Evolutionary conservation across 2,113 vertebrate genomes (phyloP).

Genomic region (Macrotus californicus): DNA sequence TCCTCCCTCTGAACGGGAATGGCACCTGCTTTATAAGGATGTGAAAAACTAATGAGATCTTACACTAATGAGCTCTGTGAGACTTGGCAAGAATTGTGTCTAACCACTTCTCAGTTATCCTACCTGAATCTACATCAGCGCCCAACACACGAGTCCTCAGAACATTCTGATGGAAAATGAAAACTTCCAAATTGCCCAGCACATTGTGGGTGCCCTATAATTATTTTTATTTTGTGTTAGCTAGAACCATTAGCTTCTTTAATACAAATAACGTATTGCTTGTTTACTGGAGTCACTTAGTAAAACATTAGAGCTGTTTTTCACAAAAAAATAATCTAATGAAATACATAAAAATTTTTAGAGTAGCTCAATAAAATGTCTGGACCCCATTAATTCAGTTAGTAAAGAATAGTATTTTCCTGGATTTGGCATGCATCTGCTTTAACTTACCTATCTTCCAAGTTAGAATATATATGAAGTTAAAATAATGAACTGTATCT

Average conservation of each 20-base stretch:
- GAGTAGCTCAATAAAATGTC: neutral
- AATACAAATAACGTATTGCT: neutral
- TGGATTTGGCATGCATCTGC: neutral
- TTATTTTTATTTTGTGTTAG: neutral
- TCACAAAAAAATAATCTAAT: neutral
- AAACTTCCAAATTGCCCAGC: neutral
- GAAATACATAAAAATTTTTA: neutral
- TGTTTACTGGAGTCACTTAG: neutral
- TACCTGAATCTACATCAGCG: neutral
- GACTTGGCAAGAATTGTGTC: neutral
- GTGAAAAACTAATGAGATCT: neutral
- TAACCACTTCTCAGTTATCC: neutral
- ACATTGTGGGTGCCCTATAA: neutral
- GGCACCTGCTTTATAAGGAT: neutral
- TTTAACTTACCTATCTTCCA: neutral
- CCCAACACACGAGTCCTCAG: neutral
- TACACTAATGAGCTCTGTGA: neutral
- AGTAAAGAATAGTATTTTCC: neutral
- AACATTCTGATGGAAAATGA: neutral
- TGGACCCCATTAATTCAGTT: neutral
- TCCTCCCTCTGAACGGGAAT: neutral
- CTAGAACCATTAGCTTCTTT: neutral
- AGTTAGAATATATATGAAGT: neutral
- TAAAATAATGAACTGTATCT: neutral
- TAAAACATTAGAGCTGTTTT: neutral